These are phyloP conservation scores for Macaca nemestrina DNA, from an alignment of 2,113 vertebrate species.

Conservation along the genomic window DNA sequence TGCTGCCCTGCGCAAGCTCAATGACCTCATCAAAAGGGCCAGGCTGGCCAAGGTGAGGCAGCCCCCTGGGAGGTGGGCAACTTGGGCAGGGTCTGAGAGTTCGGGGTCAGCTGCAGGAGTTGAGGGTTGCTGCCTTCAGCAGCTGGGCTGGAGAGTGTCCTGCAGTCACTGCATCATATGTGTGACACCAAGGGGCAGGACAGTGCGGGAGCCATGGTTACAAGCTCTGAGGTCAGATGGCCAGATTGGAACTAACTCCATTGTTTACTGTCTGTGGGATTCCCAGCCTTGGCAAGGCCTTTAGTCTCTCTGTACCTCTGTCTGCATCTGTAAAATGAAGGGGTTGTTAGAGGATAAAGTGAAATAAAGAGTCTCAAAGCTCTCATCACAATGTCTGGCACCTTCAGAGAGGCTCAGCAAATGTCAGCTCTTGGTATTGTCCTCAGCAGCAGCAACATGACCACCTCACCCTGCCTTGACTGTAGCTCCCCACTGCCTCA, in stretches of 20 bases:
- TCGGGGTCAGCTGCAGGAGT: not conserved
- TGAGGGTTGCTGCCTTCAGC: not conserved
- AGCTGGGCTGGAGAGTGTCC: no score
- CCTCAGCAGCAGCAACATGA: not conserved
- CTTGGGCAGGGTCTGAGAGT: not conserved
- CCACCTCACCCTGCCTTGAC: not conserved
- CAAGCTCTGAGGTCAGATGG: not conserved
- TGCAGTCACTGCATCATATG: accelerated
- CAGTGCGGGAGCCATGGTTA: accelerated
- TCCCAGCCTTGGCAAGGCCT: not conserved
- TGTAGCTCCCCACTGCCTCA: not conserved
- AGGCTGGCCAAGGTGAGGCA: slow-evolving; percentile 94
- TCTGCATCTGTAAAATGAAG: not conserved
- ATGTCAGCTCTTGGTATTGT: no score
- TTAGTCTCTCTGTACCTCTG: not conserved
- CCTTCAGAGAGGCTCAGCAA: not conserved
- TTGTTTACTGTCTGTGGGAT: not conserved
- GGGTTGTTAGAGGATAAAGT: not conserved
- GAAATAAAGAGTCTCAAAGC: not conserved
- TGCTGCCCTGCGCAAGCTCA: slow-evolving; percentile 96
- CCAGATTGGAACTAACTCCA: not conserved
- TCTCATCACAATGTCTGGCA: not conserved
- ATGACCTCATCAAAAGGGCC: slow-evolving; percentile 97
- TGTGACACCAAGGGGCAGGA: not conserved
- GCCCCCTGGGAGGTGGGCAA: accelerated